phyloP scores from a whole-genome alignment of 2,888 invertebrate species.

The Steromphala cineraria region DNA sequence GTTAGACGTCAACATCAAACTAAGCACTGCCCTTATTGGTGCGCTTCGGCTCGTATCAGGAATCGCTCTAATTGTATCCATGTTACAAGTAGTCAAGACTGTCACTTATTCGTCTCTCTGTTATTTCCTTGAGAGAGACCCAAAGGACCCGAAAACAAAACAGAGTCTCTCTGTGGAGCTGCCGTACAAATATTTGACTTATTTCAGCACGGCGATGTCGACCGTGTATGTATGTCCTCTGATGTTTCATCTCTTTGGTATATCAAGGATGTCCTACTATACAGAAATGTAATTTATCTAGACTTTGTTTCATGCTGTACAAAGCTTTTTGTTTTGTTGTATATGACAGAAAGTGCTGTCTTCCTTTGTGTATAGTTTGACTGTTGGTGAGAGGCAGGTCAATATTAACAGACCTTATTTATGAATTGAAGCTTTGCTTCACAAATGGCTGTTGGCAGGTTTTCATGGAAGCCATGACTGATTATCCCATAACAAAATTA shows the following conservation, averaged over 20 bases:
- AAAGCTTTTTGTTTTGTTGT: too few relatives aligned
- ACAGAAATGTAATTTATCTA: constrained; percentile 81
- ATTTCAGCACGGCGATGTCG: constrained; percentile 87
- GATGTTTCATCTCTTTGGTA: constrained; percentile 84
- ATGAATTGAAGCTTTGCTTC: too few relatives aligned
- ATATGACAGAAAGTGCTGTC: too few relatives aligned
- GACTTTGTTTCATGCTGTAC: too few relatives aligned
- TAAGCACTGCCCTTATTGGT: constrained; percentile 76
- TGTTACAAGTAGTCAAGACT: constrained; percentile 81
- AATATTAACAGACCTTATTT: too few relatives aligned
- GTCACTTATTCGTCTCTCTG: constrained; percentile 84
- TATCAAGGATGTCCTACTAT: constrained; percentile 89
- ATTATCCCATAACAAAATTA: too few relatives aligned
- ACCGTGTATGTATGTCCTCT: constrained; percentile 86
- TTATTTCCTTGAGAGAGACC: constrained; percentile 83
- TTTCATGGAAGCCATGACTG: too few relatives aligned
- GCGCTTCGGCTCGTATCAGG: constrained; percentile 83
- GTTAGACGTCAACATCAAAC: constrained; percentile 87
- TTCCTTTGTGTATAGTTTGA: too few relatives aligned
- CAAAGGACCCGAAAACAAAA: constrained; percentile 78
- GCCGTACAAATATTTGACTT: constrained; percentile 88
- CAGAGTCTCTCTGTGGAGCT: constrained; percentile 83
- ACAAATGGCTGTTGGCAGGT: too few relatives aligned
- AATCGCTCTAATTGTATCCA: constrained; percentile 84
- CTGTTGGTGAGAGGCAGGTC: too few relatives aligned